Evolutionary conservation across 2,888 invertebrate genomes (phyloP).

Genomic region (Acanthosepion esculentum): DNA sequence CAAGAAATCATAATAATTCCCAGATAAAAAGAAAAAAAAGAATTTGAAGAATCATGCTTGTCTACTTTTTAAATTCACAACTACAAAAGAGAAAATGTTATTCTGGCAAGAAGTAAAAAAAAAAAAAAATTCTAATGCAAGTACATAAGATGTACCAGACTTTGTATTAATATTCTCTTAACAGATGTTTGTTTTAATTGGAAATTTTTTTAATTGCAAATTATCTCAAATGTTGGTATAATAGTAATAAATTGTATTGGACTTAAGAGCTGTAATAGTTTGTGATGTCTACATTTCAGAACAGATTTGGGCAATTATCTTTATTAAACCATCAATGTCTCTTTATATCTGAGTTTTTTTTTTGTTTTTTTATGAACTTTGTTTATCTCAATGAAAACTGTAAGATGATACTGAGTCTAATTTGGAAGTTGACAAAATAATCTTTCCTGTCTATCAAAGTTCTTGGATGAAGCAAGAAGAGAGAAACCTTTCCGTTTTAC

Average conservation of each 20-base stretch:
- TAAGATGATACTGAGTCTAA: neutral
- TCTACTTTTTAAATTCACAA: neutral
- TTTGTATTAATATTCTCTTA: neutral
- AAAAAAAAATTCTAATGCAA: neutral
- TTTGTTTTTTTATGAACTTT: no score
- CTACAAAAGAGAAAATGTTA: neutral
- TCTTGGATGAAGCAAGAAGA: neutral
- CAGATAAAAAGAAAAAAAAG: no score
- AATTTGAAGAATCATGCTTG: no score
- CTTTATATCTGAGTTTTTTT: no score
- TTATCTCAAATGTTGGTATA: no score
- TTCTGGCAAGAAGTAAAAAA: neutral
- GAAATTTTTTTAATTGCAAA: neutral
- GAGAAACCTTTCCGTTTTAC: no score
- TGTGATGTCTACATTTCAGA: neutral
- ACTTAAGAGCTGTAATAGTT: neutral
- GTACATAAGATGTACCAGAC: neutral
- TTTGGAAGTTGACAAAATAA: neutral
- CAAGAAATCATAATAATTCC: no score
- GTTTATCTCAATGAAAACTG: neutral
- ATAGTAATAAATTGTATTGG: neutral
- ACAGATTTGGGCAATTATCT: neutral
- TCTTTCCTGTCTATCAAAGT: neutral
- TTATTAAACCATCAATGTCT: no score
- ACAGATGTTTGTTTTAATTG: neutral